A percentile compares a stretch with the other conserved stretches of the same genome.
Evolutionary conservation across 2,797 vertebrate genomes (phyloP).

Genomic region (Florisuga fusca): DNA sequence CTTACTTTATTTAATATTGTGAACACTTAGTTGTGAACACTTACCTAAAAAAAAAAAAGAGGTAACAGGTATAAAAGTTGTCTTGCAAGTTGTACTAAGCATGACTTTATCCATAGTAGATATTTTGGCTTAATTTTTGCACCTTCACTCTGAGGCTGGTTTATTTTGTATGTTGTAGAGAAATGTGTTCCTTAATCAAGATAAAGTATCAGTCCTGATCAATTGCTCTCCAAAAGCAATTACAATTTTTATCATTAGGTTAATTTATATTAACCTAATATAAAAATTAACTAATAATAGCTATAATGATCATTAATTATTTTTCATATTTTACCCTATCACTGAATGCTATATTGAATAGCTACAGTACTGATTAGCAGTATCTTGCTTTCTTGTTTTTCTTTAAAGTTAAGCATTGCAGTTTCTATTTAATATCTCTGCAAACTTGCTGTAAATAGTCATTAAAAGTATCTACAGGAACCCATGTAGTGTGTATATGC

Average conservation of each 20-base stretch:
- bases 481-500: constrained; percentile 5
- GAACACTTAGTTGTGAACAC: not conserved
- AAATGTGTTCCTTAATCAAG: no score
- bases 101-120: not conserved
- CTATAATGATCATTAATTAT: not conserved
- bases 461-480: constrained; percentile 68
- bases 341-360: not conserved
- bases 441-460: constrained; percentile 66
- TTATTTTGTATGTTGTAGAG: not conserved
- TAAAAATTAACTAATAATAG: not conserved
- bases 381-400: not conserved
- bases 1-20: not conserved
- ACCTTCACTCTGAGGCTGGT: not conserved
- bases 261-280: not conserved
- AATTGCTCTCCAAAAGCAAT: no score
- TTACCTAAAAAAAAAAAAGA: not conserved
- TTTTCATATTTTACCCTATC: not conserved
- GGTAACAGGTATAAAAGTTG: not conserved
- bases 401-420: constrained; percentile 50
- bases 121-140: not conserved
- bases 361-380: not conserved
- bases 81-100: not conserved
- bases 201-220: no score
- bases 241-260: not conserved
- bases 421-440: constrained; percentile 65